phyloP scores from a whole-genome alignment of 2,797 vertebrate species.

The Myiotriccus ornatus region DNA sequence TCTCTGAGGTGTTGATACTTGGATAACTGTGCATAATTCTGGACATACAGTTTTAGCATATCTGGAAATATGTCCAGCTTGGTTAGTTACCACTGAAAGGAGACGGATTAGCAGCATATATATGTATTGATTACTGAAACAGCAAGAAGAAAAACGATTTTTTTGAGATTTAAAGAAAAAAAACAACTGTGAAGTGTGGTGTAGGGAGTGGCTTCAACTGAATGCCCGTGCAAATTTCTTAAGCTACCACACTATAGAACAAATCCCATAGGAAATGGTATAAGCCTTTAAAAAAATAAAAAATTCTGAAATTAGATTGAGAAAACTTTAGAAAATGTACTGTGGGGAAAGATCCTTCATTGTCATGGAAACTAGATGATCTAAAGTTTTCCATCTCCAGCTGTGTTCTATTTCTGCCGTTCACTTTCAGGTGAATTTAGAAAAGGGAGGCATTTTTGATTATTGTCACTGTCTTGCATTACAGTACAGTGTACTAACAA shows the following conservation, averaged over 20 bases:
- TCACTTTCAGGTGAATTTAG: background rate
- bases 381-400: conserved; percentile 9
- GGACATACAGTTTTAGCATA: background rate
- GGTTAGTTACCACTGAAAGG: background rate
- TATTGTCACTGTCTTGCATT: background rate
- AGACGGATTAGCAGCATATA: background rate
- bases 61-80: background rate
- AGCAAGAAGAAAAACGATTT: background rate
- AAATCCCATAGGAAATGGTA: background rate
- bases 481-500: background rate
- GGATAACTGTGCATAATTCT: background rate
- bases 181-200: background rate
- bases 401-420: background rate
- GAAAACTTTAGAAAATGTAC: conserved; percentile 24
- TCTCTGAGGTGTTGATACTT: background rate
- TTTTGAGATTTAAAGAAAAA: background rate
- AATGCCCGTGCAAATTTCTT: background rate
- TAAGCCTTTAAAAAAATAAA: background rate
- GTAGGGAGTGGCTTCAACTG: background rate
- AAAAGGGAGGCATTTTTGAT: background rate
- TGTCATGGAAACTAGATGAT: conserved; percentile 52
- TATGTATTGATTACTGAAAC: background rate
- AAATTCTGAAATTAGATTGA: background rate
- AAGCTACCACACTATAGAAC: background rate
- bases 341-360: conserved; percentile 15